Evolutionary conservation across 2,888 invertebrate genomes (phyloP).

Genomic region (Anorthoa munda): DNA sequence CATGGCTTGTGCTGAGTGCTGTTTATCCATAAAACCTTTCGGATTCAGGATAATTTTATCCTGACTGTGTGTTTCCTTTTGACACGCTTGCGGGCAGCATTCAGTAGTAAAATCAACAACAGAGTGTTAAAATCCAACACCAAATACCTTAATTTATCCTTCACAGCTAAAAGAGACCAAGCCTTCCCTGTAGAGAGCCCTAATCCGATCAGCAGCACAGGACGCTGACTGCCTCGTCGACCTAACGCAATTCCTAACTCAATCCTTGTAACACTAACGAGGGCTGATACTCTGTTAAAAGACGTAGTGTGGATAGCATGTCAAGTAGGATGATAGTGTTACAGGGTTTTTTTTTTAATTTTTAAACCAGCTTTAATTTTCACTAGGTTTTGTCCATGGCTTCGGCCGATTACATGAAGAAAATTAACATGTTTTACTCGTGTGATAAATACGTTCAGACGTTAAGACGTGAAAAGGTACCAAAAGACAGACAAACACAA

Average conservation of each 20-base stretch:
- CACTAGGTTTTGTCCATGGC: too few species aligned
- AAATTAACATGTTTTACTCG: too few species aligned
- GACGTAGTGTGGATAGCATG: background rate
- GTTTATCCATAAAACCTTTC: too few species aligned
- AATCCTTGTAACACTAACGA: constrained; percentile 25
- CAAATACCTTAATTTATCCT: background rate
- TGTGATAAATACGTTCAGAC: too few species aligned
- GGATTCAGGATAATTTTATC: background rate
- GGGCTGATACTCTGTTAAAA: constrained; percentile 1
- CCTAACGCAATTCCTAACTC: constrained; percentile 40
- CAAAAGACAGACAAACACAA: background rate
- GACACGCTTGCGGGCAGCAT: too few species aligned
- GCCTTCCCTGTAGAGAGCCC: background rate
- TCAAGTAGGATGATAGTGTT: background rate
- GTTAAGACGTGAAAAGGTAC: background rate
- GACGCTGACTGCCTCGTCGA: constrained; percentile 8
- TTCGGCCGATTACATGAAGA: too few species aligned
- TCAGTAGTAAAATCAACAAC: background rate
- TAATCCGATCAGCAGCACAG: constrained; percentile 25
- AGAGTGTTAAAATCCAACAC: background rate
- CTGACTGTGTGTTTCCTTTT: background rate
- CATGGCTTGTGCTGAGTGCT: too few species aligned
- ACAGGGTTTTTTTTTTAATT: background rate
- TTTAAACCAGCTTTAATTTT: background rate
- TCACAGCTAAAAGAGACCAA: background rate